Base-by-base conservation (phyloP, 2,888 invertebrate species). In the Augochlorella aurata region DNA sequence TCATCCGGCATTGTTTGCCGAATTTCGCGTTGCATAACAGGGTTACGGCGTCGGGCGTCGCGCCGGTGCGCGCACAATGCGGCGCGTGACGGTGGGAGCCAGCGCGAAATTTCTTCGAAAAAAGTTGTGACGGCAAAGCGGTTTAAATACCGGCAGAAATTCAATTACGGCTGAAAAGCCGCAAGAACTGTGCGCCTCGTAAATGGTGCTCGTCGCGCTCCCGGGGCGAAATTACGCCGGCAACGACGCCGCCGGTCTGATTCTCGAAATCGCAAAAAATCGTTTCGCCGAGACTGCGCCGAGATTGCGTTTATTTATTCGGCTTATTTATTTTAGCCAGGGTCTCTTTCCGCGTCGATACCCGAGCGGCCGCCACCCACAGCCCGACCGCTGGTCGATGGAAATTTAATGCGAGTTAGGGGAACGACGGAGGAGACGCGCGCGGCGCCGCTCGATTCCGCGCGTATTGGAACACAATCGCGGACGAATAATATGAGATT, bases 401-500 rank as follows among this genome's bases (percentile, higher is more conserved):
- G 70, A 77, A 81, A 82, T 81, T 74, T 66, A 76, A 77, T 77
- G 73, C 76, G 52, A 77, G 74, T 74, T 67, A 18, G 54, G 70
- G 14, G 76, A 65, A 24, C 58, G 47, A 29, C 29, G 29, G 29
- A 54, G 12, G 21, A 58, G 21, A 16, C 49, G 49, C 12, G 24
- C 66, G 54, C 65, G 29, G 54, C 50, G 45, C n/a, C 80, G n/a
- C 71, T 61, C 74, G 79, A 70, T 63, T 72, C 58, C 54, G 44
- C 44, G 29, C 65, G 79, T 73, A 85, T 85, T 75, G 79, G 74
- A 81, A 81, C 76, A 71, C 71, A 68, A 74, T 63, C 73, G 69
- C 79, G 74, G 38, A 89, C 88, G 92, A 92, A 93, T 93, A 92
- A 93, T 93, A 92, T 90, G 89, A 91, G 90, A 93, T 93, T 93